phyloP scores from a whole-genome alignment of 2,113 vertebrate genomes.

The Symphodus melops region DNA sequence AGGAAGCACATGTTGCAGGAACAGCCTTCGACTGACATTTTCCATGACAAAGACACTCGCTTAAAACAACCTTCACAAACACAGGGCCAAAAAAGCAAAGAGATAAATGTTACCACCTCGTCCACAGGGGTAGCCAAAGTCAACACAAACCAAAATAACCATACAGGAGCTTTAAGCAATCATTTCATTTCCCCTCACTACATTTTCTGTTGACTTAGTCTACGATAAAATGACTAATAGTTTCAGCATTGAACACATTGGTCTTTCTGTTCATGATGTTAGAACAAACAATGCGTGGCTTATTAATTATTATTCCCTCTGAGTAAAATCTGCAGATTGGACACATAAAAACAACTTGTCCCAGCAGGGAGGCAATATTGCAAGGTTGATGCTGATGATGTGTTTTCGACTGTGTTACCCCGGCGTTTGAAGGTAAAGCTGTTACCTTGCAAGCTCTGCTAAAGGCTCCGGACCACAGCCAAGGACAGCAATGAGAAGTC shows the following conservation, averaged over 20 bases:
- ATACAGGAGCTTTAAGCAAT: not conserved
- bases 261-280: not conserved
- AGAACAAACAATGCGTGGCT: slow-evolving; percentile 1
- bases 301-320: slow-evolving; percentile 4
- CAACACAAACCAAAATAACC: too few relatives aligned
- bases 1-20: too few relatives aligned
- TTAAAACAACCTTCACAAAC: too few relatives aligned
- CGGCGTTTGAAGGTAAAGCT: slow-evolving; percentile 46
- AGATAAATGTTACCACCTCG: too few relatives aligned
- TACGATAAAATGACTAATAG: not conserved
- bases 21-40: too few relatives aligned
- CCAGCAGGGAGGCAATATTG: slow-evolving; percentile 34
- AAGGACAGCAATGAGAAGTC: slow-evolving; percentile 54
- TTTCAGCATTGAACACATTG: not conserved
- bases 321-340: slow-evolving; percentile 31
- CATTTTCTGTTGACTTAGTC: not conserved
- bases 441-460: slow-evolving; percentile 50
- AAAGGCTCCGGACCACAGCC: slow-evolving; percentile 37
- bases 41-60: too few relatives aligned
- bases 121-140: too few relatives aligned
- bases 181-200: not conserved
- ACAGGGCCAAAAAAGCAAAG: too few relatives aligned
- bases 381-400: slow-evolving; percentile 50
- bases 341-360: slow-evolving; percentile 19
- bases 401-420: slow-evolving; percentile 25